These are phyloP conservation scores for Xylocampa areola DNA, from an alignment of 2,888 invertebrate species.

Conservation along the genomic window DNA sequence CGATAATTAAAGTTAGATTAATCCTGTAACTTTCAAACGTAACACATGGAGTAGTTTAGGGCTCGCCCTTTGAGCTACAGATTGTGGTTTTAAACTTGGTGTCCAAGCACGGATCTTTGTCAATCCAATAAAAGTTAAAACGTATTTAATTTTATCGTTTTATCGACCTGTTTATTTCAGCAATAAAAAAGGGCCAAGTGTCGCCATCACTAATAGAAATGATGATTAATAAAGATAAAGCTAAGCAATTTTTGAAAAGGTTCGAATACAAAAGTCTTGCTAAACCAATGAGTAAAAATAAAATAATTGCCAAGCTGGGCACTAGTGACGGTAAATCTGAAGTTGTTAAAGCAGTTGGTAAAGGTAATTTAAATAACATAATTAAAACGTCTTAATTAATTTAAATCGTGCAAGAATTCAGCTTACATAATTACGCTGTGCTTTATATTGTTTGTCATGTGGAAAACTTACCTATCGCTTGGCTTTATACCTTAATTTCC, in stretches of 20 bases:
- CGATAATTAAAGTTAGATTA: too few relatives aligned
- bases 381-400: neutral
- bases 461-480: too few relatives aligned
- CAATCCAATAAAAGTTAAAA: too few relatives aligned
- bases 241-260: constrained; percentile 8
- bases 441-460: too few relatives aligned
- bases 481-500: too few relatives aligned
- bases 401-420: neutral
- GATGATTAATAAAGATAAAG: constrained; percentile 25
- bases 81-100: too few relatives aligned
- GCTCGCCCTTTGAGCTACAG: too few relatives aligned
- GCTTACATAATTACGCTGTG: too few relatives aligned
- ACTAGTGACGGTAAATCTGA: constrained; percentile 6
- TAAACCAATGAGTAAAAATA: neutral
- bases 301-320: neutral
- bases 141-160: neutral
- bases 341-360: constrained; percentile 13
- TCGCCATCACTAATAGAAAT: constrained; percentile 29
- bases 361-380: constrained; percentile 14
- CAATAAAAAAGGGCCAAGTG: constrained; percentile 27
- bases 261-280: neutral
- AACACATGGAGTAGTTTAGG: too few relatives aligned
- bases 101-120: too few relatives aligned
- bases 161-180: constrained; percentile 18
- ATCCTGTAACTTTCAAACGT: too few relatives aligned